These are phyloP conservation scores for Echinops telfairi DNA, from an alignment of 2,113 vertebrate genomes.

Conservation along the genomic window DNA sequence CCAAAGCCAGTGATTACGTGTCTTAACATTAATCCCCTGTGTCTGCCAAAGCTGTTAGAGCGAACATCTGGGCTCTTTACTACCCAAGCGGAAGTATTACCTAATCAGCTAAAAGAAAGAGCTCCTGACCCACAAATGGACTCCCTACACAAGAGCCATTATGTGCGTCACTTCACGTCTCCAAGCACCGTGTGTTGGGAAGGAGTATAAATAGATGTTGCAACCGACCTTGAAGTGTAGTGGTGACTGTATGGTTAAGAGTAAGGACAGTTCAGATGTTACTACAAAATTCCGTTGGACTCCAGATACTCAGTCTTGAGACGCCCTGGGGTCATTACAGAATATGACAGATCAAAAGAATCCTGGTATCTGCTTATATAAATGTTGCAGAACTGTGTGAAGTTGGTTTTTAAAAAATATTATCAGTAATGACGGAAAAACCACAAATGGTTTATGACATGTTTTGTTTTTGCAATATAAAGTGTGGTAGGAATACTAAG, in stretches of 20 bases:
- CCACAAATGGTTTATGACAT: neutral
- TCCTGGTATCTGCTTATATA: neutral
- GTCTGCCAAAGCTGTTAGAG: slow-evolving; percentile 42
- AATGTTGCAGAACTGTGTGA: slow-evolving; percentile 30
- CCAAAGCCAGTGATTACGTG: neutral
- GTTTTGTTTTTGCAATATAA: slow-evolving; percentile 39
- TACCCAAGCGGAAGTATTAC: slow-evolving; percentile 42
- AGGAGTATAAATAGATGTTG: neutral
- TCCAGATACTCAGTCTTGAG: neutral
- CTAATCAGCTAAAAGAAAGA: slow-evolving; percentile 11
- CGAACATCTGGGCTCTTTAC: slow-evolving; percentile 65
- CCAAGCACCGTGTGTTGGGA: neutral
- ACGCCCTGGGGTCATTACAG: neutral
- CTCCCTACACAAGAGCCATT: neutral
- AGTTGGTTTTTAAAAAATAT: neutral
- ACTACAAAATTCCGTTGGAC: neutral
- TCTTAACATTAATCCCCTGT: slow-evolving; percentile 51
- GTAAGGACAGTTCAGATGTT: neutral
- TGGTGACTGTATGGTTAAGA: neutral
- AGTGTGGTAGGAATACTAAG: neutral
- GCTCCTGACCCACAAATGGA: neutral
- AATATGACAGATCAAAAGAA: neutral
- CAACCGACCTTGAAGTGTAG: neutral
- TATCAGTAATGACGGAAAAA: slow-evolving; percentile 32
- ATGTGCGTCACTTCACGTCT: neutral